Percentiles rank a stretch among this genome's conserved stretches.
Evolutionary conservation across 2,888 invertebrate species (phyloP).

Genomic region (Allygus modestus): DNA sequence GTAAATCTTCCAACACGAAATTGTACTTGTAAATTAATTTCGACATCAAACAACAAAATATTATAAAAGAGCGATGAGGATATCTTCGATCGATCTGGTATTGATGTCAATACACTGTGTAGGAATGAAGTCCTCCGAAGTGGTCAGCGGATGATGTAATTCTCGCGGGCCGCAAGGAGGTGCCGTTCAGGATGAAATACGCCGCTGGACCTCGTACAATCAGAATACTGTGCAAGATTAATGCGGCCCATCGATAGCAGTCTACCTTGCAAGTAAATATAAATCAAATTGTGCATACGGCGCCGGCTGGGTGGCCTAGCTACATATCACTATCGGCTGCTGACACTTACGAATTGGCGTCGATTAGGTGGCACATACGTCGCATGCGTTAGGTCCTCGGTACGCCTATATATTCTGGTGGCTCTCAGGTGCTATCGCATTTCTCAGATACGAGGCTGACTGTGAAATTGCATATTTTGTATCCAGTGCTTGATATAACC

Average conservation of each 20-base stretch:
- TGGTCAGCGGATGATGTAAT: conserved; percentile 1
- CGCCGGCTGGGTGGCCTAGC: conserved; percentile 31
- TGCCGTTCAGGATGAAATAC: conserved; percentile 32
- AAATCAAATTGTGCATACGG: conserved; percentile 51
- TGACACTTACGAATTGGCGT: conserved; percentile 48
- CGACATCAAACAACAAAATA: too few species aligned
- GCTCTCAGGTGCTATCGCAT: conserved; percentile 8
- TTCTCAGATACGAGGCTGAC: conserved; percentile 2
- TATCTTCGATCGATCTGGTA: too few species aligned
- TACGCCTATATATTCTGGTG: conserved; percentile 10
- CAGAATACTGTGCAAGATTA: conserved; percentile 46
- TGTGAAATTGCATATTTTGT: not conserved
- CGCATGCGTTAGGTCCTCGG: conserved; percentile 15
- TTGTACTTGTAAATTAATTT: too few species aligned
- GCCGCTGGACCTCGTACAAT: conserved; percentile 21
- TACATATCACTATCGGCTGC: conserved; percentile 54
- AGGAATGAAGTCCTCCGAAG: not conserved
- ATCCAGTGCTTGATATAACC: not conserved
- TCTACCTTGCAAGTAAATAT: conserved; percentile 47
- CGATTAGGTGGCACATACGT: conserved; percentile 47
- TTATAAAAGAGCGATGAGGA: too few species aligned
- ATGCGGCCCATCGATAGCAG: conserved; percentile 42
- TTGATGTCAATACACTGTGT: not conserved
- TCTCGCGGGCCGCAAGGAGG: conserved; percentile 10
- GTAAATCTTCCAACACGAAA: too few species aligned